Base-by-base conservation (phyloP, 2,888 invertebrate species). In the Furcula furcula region DNA sequence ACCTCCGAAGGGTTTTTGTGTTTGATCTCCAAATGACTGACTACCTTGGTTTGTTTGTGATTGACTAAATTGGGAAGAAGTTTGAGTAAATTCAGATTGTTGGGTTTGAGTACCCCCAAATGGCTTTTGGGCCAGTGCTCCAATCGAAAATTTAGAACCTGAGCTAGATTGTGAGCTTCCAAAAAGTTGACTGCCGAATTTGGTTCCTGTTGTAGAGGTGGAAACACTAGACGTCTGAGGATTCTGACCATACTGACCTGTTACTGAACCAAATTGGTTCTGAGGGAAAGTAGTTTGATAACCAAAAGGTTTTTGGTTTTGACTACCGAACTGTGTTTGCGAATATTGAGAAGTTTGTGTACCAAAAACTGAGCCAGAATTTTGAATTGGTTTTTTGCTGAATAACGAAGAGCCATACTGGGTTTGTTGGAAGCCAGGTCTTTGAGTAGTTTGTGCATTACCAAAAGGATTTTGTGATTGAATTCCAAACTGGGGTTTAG, bases 1-100 rank as follows among this genome's bases (percentile, higher is more conserved):
- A 29, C 11, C 38, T 13, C 18, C 38, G 18, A 40, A 29, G 11
- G 50, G 49, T 26, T 49, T 55, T 19, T 47, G 43, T 29, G 47
- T 29, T 26, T 52, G 51, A 22, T 32, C 34, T 12, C 43, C 53
- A 30, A 60, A 47, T 11, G 58, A 49, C 11, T 32, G 35, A 12
- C 26, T 29, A 7, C 14, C 34, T 36, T 37, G 6, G 28, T 21
- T 25, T 38, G 6, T 3, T 46, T 43, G 12, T 44, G 48, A n/a
- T 20, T 49, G 3, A 34, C 41, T 36, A 55, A 33, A 33, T 34
- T 53, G 10, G 13, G 40, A 10, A 6, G 21, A 29, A 18, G 10
- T 23, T 23, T 44, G 34, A 18, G 36, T 50, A 7, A 39, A 29
- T 25, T 36, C 39, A 25, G 40, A 5, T n/a, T 37, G 37, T 19